Evolutionary conservation across 2,888 invertebrate genomes (phyloP), one percentile per base, ranked within the genome.

Genomic region (Rhamnusium bicolor): DNA sequence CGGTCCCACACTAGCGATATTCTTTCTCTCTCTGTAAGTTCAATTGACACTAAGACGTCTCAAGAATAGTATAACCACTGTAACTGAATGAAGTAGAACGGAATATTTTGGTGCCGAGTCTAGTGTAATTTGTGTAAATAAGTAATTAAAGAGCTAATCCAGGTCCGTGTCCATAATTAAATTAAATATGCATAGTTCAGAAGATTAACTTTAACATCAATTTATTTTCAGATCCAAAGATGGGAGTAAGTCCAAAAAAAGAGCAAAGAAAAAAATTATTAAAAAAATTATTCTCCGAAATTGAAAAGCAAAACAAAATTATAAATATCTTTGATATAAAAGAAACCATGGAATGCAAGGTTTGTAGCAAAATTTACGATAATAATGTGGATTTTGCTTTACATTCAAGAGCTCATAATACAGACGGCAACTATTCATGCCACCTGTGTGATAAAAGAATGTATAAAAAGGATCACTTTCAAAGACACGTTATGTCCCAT

Each of bases 321-420:
- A 69, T 58, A 58, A 74, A 73, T 12, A 16, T 75, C 5, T 70
- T 77, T 46, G 72, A 77, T 29, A 40, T 72, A 47, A 21, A 71
- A 7, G 76, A 79, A 8, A 86, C 89, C 2, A 89, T 90, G 54
- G 88, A 89, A 56, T 91, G 91, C 71, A 89, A 89, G 63, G 73
- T 89, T 62, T 91, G 91, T 51, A 89, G 90, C 2, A 89, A 90
- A 71, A 86, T 89, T 8, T 91, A 90, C 76, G 89, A 71, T 14
- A 70, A 67, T 8, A 63, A 71, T 12, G 1, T 76, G 29, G 74
- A 74, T 8, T 75, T 66, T 29, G 84, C 80, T 5, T 73, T 82
- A 14, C 84, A 84, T 60, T 83, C 82, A n/a, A 81, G 80, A 66
- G 72, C 75, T 18, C 84, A 84, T 68, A 82, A 79, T 67, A 67